Percentiles rank a stretch among this genome's conserved stretches.
Evolutionary conservation across 2,888 invertebrate genomes (phyloP).

Genomic region (Dryadula phaetusa): DNA sequence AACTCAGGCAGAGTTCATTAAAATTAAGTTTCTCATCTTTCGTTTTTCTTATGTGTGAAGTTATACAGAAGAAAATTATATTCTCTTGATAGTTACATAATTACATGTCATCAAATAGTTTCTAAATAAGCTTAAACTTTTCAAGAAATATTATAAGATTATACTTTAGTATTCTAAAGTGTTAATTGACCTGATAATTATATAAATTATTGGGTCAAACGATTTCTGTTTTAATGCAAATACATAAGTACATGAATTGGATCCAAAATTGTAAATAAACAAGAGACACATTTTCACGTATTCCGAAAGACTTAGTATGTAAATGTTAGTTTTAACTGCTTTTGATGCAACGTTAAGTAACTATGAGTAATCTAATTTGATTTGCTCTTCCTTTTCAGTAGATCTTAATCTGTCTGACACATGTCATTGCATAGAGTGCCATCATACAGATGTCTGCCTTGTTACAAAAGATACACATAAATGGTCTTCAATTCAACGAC

Average conservation of each 20-base stretch:
- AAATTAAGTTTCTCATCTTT: constrained; percentile 7
- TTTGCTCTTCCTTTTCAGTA: constrained; percentile 14
- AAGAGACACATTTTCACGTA: neutral
- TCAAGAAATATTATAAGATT: too few species aligned
- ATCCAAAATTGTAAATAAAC: neutral
- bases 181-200: too few species aligned
- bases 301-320: neutral
- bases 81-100: neutral
- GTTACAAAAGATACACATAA: constrained; percentile 9
- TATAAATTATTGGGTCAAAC: too few species aligned
- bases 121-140: too few species aligned
- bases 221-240: neutral
- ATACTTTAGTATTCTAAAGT: too few species aligned
- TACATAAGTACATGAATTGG: neutral
- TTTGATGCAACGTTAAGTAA: neutral
- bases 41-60: neutral
- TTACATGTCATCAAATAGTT: too few species aligned
- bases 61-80: neutral
- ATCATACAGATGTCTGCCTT: neutral
- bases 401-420: constrained; percentile 22
- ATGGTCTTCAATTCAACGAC: constrained; percentile 2
- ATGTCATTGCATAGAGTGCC: constrained; percentile 22
- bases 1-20: neutral
- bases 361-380: constrained; percentile 2
- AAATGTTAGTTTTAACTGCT: neutral